Conservation (phyloP, 2,888 invertebrate genomes). For the Parasteatoda lunata region DNA sequence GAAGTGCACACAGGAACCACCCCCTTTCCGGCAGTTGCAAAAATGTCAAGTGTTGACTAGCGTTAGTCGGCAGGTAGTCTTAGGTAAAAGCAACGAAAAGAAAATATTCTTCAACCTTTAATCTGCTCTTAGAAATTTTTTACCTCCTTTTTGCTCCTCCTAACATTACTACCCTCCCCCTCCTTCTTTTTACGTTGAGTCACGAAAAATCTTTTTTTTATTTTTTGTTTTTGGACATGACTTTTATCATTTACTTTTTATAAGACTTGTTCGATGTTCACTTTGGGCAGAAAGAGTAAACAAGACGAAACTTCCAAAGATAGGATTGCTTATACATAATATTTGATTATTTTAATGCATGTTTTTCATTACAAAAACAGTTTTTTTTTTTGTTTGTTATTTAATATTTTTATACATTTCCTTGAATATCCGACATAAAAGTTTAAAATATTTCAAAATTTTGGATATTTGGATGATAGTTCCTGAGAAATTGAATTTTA, state of each 20-base stretch:
- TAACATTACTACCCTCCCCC: background rate
- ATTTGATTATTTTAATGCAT: too few relatives aligned
- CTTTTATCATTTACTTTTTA: background rate
- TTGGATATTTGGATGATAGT: too few relatives aligned
- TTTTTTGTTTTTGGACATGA: background rate
- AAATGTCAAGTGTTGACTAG: conserved; percentile 67
- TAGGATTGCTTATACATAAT: too few relatives aligned
- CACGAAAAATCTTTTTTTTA: conserved; percentile 18
- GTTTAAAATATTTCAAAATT: too few relatives aligned
- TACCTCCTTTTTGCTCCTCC: background rate
- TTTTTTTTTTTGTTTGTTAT: too few relatives aligned
- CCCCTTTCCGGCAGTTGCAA: conserved; percentile 62
- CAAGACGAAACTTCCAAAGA: too few relatives aligned
- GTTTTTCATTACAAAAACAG: too few relatives aligned
- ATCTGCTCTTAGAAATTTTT: conserved; percentile 53
- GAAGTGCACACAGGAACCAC: conserved; percentile 61
- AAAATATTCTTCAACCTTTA: conserved; percentile 66
- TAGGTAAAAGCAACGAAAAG: conserved; percentile 53
- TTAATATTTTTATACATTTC: too few relatives aligned
- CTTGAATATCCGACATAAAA: too few relatives aligned
- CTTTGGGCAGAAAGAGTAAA: too few relatives aligned
- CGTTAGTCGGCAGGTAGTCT: conserved; percentile 56
- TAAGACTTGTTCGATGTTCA: too few relatives aligned
- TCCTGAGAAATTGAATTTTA: too few relatives aligned
- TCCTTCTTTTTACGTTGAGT: conserved; percentile 9